Conservation (phyloP, 2,888 invertebrate genomes). For the Odontomyia ornata region DNA sequence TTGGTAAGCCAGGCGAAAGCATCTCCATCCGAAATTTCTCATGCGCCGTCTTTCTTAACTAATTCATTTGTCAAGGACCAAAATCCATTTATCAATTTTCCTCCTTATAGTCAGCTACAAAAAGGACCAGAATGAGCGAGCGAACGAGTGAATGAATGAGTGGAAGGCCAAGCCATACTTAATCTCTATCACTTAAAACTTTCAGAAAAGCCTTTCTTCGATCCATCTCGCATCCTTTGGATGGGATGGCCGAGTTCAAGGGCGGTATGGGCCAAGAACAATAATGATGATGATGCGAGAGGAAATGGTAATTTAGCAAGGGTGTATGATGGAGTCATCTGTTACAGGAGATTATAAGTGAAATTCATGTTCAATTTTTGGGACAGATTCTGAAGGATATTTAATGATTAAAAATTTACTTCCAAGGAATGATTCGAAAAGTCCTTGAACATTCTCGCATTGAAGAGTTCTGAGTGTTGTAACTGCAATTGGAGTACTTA, state of each 20-base stretch:
- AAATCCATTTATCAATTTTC: conserved; percentile 44
- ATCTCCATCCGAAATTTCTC: not conserved
- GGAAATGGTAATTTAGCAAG: conserved; percentile 12
- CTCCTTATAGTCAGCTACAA: conserved; percentile 27
- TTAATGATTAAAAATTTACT: too few relatives aligned
- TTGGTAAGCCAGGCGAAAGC: not conserved
- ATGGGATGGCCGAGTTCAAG: conserved; percentile 26
- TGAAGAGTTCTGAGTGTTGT: too few relatives aligned
- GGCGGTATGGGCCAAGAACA: not conserved
- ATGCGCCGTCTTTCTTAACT: conserved; percentile 17
- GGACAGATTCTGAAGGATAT: too few relatives aligned
- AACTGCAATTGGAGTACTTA: too few relatives aligned
- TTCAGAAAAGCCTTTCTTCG: conserved; percentile 38
- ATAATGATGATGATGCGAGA: conserved; percentile 18
- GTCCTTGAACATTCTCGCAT: too few relatives aligned
- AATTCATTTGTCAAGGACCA: conserved; percentile 45
- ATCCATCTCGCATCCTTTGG: conserved; percentile 19
- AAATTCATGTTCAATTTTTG: too few relatives aligned
- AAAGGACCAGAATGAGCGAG: not conserved
- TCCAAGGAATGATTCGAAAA: too few relatives aligned
- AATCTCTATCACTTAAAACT: conserved; percentile 45
- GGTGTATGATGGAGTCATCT: conserved; percentile 24
- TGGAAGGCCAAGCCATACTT: conserved; percentile 34
- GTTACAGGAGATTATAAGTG: not conserved
- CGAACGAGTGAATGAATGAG: not conserved